Percentiles rank a stretch among this genome's conserved stretches.
These are phyloP conservation scores for Ashinkailepas kermadecensis DNA, from an alignment of 2,888 invertebrate genomes.

Conservation along the genomic window DNA sequence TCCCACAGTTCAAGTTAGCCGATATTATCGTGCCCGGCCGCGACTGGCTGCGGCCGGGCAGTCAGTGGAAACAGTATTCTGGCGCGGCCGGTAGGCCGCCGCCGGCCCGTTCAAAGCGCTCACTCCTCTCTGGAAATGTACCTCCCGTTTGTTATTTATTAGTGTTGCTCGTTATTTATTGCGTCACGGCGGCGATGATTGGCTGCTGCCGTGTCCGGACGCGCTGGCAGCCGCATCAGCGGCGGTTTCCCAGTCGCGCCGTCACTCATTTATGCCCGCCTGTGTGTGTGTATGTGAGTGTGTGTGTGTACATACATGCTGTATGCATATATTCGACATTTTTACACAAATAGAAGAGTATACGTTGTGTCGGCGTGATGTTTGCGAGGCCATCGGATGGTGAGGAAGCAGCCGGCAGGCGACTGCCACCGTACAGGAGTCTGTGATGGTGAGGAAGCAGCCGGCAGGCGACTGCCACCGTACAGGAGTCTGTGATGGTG, in stretches of 20 bases:
- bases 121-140: constrained; percentile 19
- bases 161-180: constrained; percentile 21
- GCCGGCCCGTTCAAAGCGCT: constrained; percentile 12
- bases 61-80: constrained; percentile 13
- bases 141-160: constrained; percentile 23
- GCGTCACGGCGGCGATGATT: not conserved
- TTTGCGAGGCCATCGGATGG: too few species aligned
- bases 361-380: too few species aligned
- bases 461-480: too few species aligned
- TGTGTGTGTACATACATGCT: not conserved
- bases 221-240: not conserved
- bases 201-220: too few species aligned
- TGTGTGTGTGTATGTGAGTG: not conserved
- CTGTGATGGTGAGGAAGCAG: too few species aligned
- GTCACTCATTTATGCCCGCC: not conserved
- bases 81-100: not conserved
- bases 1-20: constrained; percentile 17
- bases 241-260: not conserved
- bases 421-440: too few species aligned
- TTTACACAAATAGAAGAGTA: not conserved
- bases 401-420: too few species aligned
- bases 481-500: too few species aligned
- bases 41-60: not conserved
- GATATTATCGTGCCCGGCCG: constrained; percentile 2
- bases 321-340: not conserved